phyloP scores from a whole-genome alignment of 64 coral and sea anemone species.

The Stichodactyla mertensii region DNA sequence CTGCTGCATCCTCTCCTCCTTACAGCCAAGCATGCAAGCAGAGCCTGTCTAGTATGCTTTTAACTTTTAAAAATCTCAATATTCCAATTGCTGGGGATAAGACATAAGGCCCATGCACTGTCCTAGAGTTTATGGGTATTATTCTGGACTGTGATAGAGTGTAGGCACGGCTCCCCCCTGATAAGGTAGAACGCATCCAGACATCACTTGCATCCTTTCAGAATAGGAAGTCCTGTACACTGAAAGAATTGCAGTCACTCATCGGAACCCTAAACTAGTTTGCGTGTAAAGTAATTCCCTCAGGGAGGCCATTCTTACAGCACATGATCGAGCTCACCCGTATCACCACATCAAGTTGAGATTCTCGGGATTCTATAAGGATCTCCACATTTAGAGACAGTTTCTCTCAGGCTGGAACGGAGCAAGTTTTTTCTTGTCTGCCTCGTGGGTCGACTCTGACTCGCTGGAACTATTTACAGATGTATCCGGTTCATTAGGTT shows the following conservation, averaged over 20 bases:
- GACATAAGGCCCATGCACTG: not conserved
- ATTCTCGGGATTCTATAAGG: conserved; percentile 1
- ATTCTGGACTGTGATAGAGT: not conserved
- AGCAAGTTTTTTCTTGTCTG: not conserved
- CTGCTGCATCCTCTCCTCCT: not conserved
- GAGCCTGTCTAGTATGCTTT: not conserved
- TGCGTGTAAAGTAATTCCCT: conserved; percentile 21
- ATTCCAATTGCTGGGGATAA: conserved; percentile 10
- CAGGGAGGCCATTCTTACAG: conserved; percentile 16
- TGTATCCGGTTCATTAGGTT: too few species aligned
- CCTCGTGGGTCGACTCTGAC: too few species aligned
- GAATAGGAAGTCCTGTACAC: not conserved
- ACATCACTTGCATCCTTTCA: not conserved
- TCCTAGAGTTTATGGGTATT: conserved; percentile 41
- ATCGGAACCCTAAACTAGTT: conserved; percentile 33
- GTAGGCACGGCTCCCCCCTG: conserved; percentile 22
- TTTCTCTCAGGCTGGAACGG: conserved; percentile 13
- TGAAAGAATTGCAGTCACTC: conserved; percentile 23
- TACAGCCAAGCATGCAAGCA: not conserved
- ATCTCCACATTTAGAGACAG: conserved; percentile 18
- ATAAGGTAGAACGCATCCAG: conserved; percentile 1
- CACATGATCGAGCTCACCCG: conserved; percentile 24
- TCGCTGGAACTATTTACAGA: too few species aligned
- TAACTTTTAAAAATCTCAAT: conserved; percentile 11
- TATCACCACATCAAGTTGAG: conserved; percentile 4